Percentiles rank a stretch among this genome's conserved stretches.
phyloP scores from a whole-genome alignment of 2,113 vertebrate genomes.

The Pluvianellus socialis region DNA sequence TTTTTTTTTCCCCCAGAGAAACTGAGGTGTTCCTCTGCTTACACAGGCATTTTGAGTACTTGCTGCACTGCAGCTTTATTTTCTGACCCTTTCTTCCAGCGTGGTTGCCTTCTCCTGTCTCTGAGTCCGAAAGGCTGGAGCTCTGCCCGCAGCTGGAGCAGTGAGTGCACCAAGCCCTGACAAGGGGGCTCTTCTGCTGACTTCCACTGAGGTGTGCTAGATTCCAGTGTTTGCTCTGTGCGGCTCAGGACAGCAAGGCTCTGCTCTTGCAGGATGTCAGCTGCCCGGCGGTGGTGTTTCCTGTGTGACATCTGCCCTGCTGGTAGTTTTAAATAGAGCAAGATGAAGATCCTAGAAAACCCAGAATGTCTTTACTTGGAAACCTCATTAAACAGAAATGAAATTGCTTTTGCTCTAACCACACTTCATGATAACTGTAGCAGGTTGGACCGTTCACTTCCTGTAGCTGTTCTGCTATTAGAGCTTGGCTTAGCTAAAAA shows the following conservation, averaged over 20 bases:
- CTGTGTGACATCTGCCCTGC: neutral
- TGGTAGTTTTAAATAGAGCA: neutral
- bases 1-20: neutral
- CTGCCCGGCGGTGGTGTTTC: neutral
- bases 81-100: neutral
- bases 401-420: constrained; percentile 20
- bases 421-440: neutral
- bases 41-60: neutral
- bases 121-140: neutral
- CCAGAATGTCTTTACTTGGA: constrained; percentile 42
- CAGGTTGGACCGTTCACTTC: neutral
- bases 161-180: neutral
- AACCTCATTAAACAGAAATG: constrained; percentile 23
- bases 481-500: neutral
- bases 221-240: constrained; percentile 58
- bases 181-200: constrained; percentile 54
- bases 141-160: neutral
- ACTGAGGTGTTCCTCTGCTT: neutral
- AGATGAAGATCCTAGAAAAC: constrained; percentile 10
- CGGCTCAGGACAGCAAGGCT: neutral
- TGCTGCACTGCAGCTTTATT: neutral
- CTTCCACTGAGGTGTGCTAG: constrained; percentile 71
- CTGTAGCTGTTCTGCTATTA: neutral
- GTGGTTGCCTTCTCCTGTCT: neutral
- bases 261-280: neutral